Evolutionary conservation across 2,113 vertebrate species (phyloP).

Genomic region (Nansenia antarctica): DNA sequence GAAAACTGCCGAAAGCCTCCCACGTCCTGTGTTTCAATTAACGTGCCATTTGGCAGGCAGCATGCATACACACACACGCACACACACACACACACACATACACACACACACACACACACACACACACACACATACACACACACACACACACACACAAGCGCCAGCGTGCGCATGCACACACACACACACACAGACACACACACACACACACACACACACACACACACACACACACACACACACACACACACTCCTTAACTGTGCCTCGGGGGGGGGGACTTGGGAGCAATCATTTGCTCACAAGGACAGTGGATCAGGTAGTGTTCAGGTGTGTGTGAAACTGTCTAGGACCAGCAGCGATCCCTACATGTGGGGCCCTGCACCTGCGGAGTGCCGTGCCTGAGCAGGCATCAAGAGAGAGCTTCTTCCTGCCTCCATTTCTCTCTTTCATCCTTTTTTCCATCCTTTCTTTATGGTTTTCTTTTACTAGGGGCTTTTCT

Average conservation of each 20-base stretch:
- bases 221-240: not conserved
- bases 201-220: not conserved
- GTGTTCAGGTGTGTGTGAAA: not conserved
- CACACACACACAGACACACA: constrained; percentile 1
- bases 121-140: not conserved
- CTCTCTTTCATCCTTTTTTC: no score
- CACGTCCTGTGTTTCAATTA: constrained; percentile 7
- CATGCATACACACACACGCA: not conserved
- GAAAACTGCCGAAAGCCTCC: not conserved
- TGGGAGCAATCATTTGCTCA: not conserved
- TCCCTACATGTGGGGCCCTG: no score
- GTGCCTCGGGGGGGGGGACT: not conserved
- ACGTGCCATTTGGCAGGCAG: not conserved
- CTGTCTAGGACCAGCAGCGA: not conserved
- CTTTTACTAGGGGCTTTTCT: not conserved
- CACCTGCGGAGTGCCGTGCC: not conserved
- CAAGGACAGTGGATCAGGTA: not conserved
- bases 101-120: not conserved
- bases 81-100: not conserved
- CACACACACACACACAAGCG: not conserved
- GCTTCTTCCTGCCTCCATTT: not conserved
- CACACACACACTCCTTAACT: not conserved
- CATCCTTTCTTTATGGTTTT: not conserved
- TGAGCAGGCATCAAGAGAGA: no score
- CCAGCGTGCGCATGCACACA: not conserved